These are phyloP conservation scores for Lithobius niger DNA, from an alignment of 1,140 invertebrate species.

Conservation along the genomic window DNA sequence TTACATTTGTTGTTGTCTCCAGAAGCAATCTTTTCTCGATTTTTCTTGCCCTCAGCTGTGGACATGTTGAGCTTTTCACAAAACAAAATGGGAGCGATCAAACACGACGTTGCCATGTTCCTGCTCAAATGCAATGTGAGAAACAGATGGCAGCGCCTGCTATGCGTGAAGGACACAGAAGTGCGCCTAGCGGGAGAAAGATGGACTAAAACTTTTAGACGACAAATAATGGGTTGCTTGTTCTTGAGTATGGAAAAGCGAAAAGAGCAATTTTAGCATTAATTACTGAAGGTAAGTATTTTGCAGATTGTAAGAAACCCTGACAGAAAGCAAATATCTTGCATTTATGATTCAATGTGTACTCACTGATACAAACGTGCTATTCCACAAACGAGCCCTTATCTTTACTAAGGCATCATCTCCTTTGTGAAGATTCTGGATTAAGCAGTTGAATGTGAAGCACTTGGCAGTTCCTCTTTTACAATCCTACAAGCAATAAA, in stretches of 20 bases:
- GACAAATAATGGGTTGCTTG: too few species aligned
- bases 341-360: too few species aligned
- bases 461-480: slow-evolving; percentile 64
- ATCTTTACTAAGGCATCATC: slow-evolving; percentile 49
- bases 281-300: too few species aligned
- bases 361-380: slow-evolving; percentile 55
- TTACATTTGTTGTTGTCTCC: too few species aligned
- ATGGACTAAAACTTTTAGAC: too few species aligned
- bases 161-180: too few species aligned
- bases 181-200: too few species aligned
- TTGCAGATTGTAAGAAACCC: too few species aligned
- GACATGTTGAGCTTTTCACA: neutral
- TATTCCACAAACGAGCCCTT: slow-evolving; percentile 73
- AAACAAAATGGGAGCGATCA: neutral
- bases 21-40: too few species aligned
- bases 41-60: neutral
- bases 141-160: neutral
- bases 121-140: neutral
- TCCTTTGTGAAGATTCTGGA: slow-evolving; percentile 56
- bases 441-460: slow-evolving; percentile 63
- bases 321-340: too few species aligned
- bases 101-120: neutral
- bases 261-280: too few species aligned
- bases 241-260: too few species aligned
- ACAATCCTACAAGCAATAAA: slow-evolving; percentile 72